These are phyloP conservation scores for Platycheirus rosarum DNA, from an alignment of 2,888 invertebrate genomes.

Conservation along the genomic window DNA sequence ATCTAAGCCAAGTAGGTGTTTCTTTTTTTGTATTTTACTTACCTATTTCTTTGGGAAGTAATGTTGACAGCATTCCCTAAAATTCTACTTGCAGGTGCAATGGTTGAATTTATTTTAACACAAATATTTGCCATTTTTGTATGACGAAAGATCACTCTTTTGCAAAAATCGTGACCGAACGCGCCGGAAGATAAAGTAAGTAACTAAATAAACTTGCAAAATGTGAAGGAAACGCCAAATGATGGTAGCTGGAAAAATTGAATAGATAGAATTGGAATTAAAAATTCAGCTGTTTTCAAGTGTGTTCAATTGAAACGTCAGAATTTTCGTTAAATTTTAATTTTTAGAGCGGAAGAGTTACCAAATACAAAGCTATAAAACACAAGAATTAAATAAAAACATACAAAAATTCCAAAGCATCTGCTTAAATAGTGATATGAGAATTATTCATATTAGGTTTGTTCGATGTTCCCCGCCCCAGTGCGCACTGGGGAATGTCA, in stretches of 20 bases:
- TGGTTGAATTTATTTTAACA: conserved; percentile 60
- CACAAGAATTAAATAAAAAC: no score
- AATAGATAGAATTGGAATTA: not conserved
- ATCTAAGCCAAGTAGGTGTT: not conserved
- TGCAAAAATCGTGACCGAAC: not conserved
- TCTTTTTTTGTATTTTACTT: conserved; percentile 51
- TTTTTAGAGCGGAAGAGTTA: no score
- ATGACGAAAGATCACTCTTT: not conserved
- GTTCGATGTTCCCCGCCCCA: no score
- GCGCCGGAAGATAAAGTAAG: conserved; percentile 20
- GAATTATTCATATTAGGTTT: no score
- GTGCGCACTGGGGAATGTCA: no score
- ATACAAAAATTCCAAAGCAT: no score
- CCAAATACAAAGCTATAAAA: no score
- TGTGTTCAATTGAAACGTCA: not conserved
- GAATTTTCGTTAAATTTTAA: conserved; percentile 5
- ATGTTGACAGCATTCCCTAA: conserved; percentile 72
- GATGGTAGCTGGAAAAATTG: conserved; percentile 9
- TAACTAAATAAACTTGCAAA: not conserved
- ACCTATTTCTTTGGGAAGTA: conserved; percentile 74
- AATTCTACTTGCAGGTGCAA: conserved; percentile 75
- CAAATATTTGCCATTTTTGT: conserved; percentile 76
- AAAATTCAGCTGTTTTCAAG: conserved; percentile 12
- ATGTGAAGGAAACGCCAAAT: conserved; percentile 6
- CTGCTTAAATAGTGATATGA: no score